Base-by-base conservation (phyloP, 2,888 invertebrate genomes). In the Busseola fusca region DNA sequence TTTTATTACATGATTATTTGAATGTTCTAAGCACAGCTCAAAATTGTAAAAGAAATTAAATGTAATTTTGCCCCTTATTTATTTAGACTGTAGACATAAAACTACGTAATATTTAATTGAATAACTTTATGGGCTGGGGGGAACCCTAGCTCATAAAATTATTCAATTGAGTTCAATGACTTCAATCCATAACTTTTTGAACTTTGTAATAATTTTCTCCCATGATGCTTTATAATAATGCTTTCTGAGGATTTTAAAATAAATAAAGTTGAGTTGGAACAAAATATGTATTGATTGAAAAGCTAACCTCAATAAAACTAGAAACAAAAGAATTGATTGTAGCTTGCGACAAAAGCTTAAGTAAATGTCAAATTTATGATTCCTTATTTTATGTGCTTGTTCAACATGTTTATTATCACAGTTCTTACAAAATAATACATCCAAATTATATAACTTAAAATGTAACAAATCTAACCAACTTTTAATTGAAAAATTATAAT, bases 111-210 rank as follows among this genome's bases (percentile, higher is more conserved):
- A 34, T 52, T 18, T 50, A 52, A 50, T 50, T 50, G 30, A 30
- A 34, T 63, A 50, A 52, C 12, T 63, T 50, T n/a, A 63, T 63
- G 18, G 18, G 30, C 48, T n/a, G 30, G 63, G 16, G 3, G 14
- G 21, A 21, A 9, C 27, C 16, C 30, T 45, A n/a, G 25, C 16
- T 16, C 25, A 48, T 60, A 30, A 52, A 16, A 67, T 67, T 37
- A 75, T 52, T 25, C 25, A 59, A 10, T 48, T 76, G 37, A 69
- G 56, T 74, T 69, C 48, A 56, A n/a, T 74, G 48, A 59, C 45
- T 25, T 9, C 5, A 27, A 37, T 37, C 27, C 14, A 37, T 56
- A 64, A 45, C 7, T 37, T 25, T 27, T 3, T 21, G 4, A 27
- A 5, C 48, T 42, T 25, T 40, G 40, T 54, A 42, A 42, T 42